Evolutionary conservation across 2,797 vertebrate species (phyloP).

Genomic region (Sparus aurata): DNA sequence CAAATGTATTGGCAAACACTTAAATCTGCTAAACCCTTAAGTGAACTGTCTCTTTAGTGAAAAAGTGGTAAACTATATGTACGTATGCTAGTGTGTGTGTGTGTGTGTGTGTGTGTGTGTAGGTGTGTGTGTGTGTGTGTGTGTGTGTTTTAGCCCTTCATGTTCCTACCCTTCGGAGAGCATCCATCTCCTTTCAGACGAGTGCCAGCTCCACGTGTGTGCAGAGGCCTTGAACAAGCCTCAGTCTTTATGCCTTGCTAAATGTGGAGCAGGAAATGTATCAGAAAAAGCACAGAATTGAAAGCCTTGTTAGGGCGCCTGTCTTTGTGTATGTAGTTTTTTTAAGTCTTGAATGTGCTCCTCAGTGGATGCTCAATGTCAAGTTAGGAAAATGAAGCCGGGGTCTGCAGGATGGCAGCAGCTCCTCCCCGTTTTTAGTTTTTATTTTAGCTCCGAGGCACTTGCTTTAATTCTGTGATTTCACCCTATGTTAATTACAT

Average conservation of each 20-base stretch:
- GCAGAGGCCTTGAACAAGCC: constrained; percentile 24
- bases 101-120: neutral
- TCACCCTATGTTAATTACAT: constrained; percentile 35
- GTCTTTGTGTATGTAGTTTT: neutral
- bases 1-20: neutral
- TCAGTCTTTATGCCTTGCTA: constrained; percentile 21
- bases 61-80: neutral
- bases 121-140: neutral
- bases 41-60: neutral
- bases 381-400: constrained; percentile 3
- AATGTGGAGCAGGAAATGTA: constrained; percentile 25
- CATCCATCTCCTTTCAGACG: neutral
- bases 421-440: constrained; percentile 18
- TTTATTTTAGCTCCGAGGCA: constrained; percentile 22
- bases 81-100: neutral
- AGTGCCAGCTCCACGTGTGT: constrained; percentile 23
- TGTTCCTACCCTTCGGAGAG: neutral
- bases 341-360: neutral
- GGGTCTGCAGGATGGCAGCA: neutral
- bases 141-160: neutral
- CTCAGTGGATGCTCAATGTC: constrained; percentile 17
- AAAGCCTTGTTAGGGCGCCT: neutral
- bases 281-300: neutral
- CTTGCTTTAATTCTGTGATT: constrained; percentile 18
- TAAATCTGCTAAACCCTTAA: constrained; percentile 4